Conservation (phyloP, 2,888 invertebrate species). For the Entomobrya multifasciata region DNA sequence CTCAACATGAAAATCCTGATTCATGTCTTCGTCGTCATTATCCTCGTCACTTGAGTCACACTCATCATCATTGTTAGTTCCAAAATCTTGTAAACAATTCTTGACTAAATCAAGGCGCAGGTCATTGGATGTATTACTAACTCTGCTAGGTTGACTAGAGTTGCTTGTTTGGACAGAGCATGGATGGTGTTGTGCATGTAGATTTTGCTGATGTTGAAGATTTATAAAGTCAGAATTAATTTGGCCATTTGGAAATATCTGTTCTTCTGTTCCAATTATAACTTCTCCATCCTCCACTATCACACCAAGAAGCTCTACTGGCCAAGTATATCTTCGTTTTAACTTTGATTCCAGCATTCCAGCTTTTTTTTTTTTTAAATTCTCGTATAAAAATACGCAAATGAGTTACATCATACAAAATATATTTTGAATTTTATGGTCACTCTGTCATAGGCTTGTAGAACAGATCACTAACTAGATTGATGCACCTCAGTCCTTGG, state of each 20-base stretch:
- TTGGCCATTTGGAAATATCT: constrained; percentile 61
- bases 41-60: not conserved
- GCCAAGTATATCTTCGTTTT: constrained; percentile 75
- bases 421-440: no score
- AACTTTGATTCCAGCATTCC: constrained; percentile 74
- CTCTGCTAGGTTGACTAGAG: not conserved
- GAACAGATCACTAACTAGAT: no score
- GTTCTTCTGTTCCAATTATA: constrained; percentile 59
- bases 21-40: not conserved
- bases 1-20: not conserved
- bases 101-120: not conserved
- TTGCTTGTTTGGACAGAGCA: not conserved
- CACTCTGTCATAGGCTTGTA: no score
- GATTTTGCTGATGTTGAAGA: constrained; percentile 57
- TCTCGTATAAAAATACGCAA: no score
- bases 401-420: no score
- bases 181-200: not conserved
- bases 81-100: not conserved
- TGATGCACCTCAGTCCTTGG: no score
- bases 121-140: not conserved
- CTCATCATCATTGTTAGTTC: no score
- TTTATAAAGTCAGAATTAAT: constrained; percentile 57
- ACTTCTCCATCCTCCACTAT: constrained; percentile 63
- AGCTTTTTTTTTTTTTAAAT: no score
- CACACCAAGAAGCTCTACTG: constrained; percentile 73